A percentile compares a stretch with the other conserved stretches of the same genome.
phyloP scores from a whole-genome alignment of 2,888 invertebrate genomes.

The Zeuzera pyrina region DNA sequence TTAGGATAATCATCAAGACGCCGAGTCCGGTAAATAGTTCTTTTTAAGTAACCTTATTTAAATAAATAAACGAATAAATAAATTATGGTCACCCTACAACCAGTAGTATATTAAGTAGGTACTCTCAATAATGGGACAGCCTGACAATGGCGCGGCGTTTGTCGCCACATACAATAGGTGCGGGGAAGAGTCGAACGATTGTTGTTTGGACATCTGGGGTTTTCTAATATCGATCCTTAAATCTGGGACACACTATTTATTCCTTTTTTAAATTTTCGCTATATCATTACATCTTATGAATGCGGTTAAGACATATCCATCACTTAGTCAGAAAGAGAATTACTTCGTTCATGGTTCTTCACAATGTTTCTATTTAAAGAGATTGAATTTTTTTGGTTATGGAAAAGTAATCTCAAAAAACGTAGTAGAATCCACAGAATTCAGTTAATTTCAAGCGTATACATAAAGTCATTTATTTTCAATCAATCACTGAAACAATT shows the following conservation, averaged over 20 bases:
- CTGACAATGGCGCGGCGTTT: slow-evolving; percentile 51
- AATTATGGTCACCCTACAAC: slow-evolving; percentile 28
- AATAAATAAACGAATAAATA: not conserved
- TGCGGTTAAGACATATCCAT: slow-evolving; percentile 17
- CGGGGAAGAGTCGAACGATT: slow-evolving; percentile 36
- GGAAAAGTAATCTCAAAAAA: too few species aligned
- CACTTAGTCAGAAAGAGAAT: slow-evolving; percentile 1
- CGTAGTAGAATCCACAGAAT: too few species aligned
- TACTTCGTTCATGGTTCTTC: too few species aligned
- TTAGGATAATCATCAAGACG: too few species aligned
- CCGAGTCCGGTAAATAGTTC: not conserved
- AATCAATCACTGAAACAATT: too few species aligned
- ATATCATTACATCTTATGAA: slow-evolving; percentile 28
- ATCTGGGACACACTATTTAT: slow-evolving; percentile 32
- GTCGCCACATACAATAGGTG: slow-evolving; percentile 44
- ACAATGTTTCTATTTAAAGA: too few species aligned
- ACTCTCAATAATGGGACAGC: slow-evolving; percentile 49
- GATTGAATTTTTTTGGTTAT: too few species aligned
- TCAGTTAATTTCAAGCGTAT: too few species aligned
- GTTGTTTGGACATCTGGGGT: slow-evolving; percentile 68
- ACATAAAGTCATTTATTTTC: too few species aligned
- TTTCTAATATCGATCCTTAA: slow-evolving; percentile 35
- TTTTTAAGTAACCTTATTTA: not conserved
- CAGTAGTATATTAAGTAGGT: slow-evolving; percentile 58
- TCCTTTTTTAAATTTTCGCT: slow-evolving; percentile 33